These are phyloP conservation scores for Rotaria macrura DNA, from an alignment of 2,888 invertebrate species.

Conservation along the genomic window DNA sequence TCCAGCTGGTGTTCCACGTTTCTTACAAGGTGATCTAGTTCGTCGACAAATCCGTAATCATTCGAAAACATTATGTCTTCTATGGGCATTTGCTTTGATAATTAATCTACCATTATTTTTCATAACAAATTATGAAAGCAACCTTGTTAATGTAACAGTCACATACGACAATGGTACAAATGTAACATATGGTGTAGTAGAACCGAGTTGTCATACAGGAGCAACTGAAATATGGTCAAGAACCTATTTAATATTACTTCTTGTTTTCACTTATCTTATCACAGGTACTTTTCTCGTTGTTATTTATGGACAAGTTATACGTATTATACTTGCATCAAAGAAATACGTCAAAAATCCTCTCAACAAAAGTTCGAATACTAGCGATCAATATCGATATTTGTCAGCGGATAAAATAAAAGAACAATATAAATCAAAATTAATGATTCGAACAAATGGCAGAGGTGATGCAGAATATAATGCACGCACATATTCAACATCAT, in stretches of 20 bases:
- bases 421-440: not conserved
- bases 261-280: not conserved
- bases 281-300: slow-evolving; percentile 1
- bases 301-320: slow-evolving; percentile 16
- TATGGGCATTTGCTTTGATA: not conserved
- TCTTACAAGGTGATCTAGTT: not conserved
- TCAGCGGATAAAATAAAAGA: not conserved
- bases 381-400: not conserved
- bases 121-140: not conserved
- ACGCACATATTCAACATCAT: not conserved
- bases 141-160: not conserved
- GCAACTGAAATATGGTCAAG: not conserved
- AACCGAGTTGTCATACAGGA: not conserved
- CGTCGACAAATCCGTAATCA: slow-evolving; percentile 13
- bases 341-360: not conserved
- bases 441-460: not conserved
- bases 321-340: not conserved
- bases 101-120: not conserved
- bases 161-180: not conserved
- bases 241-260: not conserved
- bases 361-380: not conserved
- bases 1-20: slow-evolving; percentile 2
- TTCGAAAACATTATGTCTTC: not conserved
- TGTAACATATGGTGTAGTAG: not conserved
- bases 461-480: not conserved